Conservation (phyloP, 2,113 vertebrate species). For the Neodon shergylaensis region DNA sequence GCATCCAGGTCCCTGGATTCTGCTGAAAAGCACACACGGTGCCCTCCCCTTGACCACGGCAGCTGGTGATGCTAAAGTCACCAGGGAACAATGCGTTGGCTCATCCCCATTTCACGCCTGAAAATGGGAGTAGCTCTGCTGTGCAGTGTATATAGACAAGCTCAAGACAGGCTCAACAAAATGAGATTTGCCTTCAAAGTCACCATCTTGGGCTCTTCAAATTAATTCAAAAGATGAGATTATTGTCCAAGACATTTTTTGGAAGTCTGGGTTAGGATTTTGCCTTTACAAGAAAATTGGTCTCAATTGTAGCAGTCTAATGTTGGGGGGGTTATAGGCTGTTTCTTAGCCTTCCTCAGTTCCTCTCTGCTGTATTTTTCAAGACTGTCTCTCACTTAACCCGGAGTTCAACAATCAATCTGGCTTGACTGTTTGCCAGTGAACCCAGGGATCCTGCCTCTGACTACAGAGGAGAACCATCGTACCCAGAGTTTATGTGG, state of each 20-base stretch:
- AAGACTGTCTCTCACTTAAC: background rate
- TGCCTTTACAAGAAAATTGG: background rate
- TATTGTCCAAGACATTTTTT: background rate
- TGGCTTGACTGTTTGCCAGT: background rate
- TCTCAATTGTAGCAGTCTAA: background rate
- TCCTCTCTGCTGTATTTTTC: background rate
- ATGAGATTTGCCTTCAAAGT: background rate
- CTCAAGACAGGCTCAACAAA: background rate
- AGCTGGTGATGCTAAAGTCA: background rate
- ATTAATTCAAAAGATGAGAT: background rate
- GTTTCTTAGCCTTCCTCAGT: background rate
- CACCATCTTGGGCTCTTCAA: background rate
- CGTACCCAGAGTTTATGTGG: background rate
- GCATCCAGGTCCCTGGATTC: background rate
- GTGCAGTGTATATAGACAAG: background rate
- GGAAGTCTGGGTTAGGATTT: background rate
- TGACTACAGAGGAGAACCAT: background rate
- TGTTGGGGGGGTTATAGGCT: background rate
- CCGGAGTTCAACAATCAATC: background rate
- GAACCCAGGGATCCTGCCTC: background rate
- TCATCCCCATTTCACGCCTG: background rate
- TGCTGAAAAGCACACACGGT: background rate
- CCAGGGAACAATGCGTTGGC: background rate
- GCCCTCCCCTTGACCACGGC: background rate
- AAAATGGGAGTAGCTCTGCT: background rate